Percentiles rank a stretch among this genome's conserved stretches.
Conservation (phyloP, 2,113 vertebrate genomes). For the Psephotus haematonotus region DNA sequence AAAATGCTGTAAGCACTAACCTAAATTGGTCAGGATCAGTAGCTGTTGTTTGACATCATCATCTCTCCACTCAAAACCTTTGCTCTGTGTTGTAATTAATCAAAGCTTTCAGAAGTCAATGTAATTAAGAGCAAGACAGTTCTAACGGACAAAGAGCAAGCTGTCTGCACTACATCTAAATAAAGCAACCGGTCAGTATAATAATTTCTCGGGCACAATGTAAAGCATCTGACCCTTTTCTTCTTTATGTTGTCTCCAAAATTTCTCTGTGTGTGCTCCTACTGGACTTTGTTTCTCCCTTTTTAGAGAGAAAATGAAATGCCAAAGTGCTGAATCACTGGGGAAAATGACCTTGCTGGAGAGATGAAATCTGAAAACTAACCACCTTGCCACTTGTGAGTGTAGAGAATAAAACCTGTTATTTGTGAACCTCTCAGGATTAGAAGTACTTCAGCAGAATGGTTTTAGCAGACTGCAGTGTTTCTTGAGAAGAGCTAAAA, state of each 20-base stretch:
- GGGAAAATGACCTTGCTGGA: background rate
- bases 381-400: background rate
- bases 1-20: background rate
- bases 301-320: background rate
- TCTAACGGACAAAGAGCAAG: background rate
- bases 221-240: background rate
- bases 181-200: background rate
- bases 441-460: background rate
- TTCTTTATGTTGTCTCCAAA: background rate
- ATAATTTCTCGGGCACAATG: background rate
- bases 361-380: slow-evolving; percentile 14
- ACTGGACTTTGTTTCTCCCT: background rate
- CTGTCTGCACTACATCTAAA: background rate
- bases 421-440: slow-evolving; percentile 6
- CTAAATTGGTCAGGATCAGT: background rate
- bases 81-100: background rate
- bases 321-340: background rate
- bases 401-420: background rate
- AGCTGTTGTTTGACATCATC: background rate
- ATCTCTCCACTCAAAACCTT: background rate
- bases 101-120: slow-evolving; percentile 27
- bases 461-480: background rate
- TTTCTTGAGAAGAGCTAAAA: background rate
- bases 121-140: slow-evolving; percentile 11
- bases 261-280: background rate